These are phyloP conservation scores for Kuschelorhynchus macadamiae DNA, from an alignment of 2,888 invertebrate genomes.

Conservation along the genomic window DNA sequence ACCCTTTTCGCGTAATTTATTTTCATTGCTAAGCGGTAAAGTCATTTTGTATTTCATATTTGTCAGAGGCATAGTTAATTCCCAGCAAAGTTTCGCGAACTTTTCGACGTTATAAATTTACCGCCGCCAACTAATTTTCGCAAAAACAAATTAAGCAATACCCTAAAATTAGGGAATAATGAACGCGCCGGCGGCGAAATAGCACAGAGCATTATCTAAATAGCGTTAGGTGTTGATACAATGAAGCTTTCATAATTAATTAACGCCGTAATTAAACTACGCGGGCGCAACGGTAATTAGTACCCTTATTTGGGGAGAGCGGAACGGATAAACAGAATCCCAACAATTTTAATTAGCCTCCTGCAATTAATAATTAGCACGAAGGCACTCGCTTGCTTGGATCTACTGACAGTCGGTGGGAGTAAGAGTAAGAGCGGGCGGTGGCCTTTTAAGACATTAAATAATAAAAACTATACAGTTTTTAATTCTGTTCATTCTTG, in stretches of 20 bases:
- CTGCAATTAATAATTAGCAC: slow-evolving; percentile 60
- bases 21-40: slow-evolving; percentile 43
- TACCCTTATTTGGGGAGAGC: slow-evolving; percentile 61
- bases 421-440: slow-evolving; percentile 1
- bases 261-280: slow-evolving; percentile 68
- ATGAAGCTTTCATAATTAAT: slow-evolving; percentile 69
- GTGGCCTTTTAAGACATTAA: slow-evolving; percentile 25
- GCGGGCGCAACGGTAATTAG: slow-evolving; percentile 64
- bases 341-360: slow-evolving; percentile 60
- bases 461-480: slow-evolving; percentile 6
- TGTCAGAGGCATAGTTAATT: slow-evolving; percentile 51
- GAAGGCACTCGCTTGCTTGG: slow-evolving; percentile 19
- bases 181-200: slow-evolving; percentile 51
- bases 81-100: slow-evolving; percentile 52
- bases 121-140: slow-evolving; percentile 59
- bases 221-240: slow-evolving; percentile 65
- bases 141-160: slow-evolving; percentile 63
- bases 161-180: slow-evolving; percentile 58
- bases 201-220: slow-evolving; percentile 62
- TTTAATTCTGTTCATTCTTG: too few relatives aligned
- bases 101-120: slow-evolving; percentile 56
- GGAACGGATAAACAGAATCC: slow-evolving; percentile 54
- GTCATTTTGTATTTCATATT: slow-evolving; percentile 43
- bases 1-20: slow-evolving; percentile 42
- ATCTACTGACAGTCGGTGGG: not conserved